Evolutionary conservation across 2,888 invertebrate species (phyloP).

Genomic region (Rotaria socialis): DNA sequence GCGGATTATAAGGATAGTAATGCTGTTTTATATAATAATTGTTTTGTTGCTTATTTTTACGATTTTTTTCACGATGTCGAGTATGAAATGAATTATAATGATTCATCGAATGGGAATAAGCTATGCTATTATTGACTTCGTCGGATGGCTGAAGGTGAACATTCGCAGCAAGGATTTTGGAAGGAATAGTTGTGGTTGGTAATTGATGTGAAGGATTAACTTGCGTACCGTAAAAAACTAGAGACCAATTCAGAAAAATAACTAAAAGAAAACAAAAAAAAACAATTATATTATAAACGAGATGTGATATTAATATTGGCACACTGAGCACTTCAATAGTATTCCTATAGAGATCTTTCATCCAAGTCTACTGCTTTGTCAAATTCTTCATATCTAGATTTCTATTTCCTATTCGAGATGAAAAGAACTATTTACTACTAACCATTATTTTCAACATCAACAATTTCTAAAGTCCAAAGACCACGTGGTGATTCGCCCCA

Average conservation of each 20-base stretch:
- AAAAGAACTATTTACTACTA: neutral
- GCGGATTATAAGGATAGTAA: neutral
- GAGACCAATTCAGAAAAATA: conserved; percentile 10
- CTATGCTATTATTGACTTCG: neutral
- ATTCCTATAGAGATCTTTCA: no score
- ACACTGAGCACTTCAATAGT: no score
- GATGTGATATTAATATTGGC: no score
- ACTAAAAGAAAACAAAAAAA: neutral
- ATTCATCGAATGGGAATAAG: neutral
- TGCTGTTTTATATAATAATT: neutral
- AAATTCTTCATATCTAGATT: no score
- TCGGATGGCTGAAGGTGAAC: neutral
- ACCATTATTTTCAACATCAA: conserved; percentile 43
- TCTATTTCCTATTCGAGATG: no score
- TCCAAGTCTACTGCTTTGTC: no score
- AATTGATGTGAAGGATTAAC: neutral
- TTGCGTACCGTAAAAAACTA: neutral
- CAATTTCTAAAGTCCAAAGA: conserved; percentile 42
- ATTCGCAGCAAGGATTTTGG: neutral
- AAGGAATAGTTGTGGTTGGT: neutral
- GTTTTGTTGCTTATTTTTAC: conserved; percentile 7
- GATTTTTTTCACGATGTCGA: conserved; percentile 12
- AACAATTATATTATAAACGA: no score
- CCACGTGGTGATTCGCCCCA: conserved; percentile 45
- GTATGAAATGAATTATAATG: neutral